Evolutionary conservation across 30 jellyfish, hydroid and myxozoan genomes (phyloP), one percentile per base, ranked within the genome.

Genomic region (Aurelia coerulea): DNA sequence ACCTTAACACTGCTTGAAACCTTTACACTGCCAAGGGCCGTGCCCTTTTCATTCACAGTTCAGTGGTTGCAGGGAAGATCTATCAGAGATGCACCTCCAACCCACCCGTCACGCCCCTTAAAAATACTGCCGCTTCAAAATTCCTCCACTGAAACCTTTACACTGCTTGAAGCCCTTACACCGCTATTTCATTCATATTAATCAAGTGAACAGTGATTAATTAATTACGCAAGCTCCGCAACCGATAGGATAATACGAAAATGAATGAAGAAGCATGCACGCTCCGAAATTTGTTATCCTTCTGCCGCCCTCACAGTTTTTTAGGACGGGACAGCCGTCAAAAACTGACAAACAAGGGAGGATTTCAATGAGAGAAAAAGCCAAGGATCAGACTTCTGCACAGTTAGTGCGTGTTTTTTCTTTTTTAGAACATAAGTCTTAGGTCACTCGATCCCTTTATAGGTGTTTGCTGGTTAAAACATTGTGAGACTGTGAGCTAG

Each of bases 371-470:
- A 31, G 90, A 72, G 50, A 67, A 15, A 71, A 83, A 51, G 50
- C 73, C 74, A 32, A 33, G 81, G 80, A 69, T 83, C 79, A 83
- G 86, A 59, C 59, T n/a, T 34, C 12, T 34, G 72, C 92, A 72
- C 86, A 83, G 92, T 23, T 83, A 37, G 49, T 58, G 77, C 76
- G 87, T 83, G 56, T 66, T 46, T 18, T 64, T 29, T 13, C 49
- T 64, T 83, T 76, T 53, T 12, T 56, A 16, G 31, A 17, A 42
- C 31, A 41, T 53, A 51, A n/a, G 16, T 34, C 49, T 46, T 72
- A 83, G 92, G 92, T 83, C 92, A 83, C 77, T 60, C 62, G 56
- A 70, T 83, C 92, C 79, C 60, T 70, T 79, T 10, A 23, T 1
- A 18, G 83, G 18, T 62, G 14, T 18, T 17, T 4, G 33, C 0